These are phyloP conservation scores for Ferrisia virgata DNA, from an alignment of 2,888 invertebrate species.

Conservation along the genomic window DNA sequence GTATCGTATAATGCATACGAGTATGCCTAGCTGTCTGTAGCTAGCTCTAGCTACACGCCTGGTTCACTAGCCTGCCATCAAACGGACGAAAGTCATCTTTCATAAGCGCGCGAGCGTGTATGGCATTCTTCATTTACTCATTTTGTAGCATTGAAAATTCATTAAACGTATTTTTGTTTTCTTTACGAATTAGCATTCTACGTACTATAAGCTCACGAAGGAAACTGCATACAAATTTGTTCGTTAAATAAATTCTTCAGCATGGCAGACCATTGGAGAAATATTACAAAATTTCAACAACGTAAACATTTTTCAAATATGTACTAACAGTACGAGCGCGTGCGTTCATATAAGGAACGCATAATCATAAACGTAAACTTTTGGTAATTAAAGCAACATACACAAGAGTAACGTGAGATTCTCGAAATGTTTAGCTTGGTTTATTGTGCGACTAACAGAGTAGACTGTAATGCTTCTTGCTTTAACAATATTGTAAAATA, in stretches of 20 bases:
- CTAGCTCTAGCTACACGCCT: too few relatives aligned
- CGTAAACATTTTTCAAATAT: neutral
- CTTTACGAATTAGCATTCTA: slow-evolving; percentile 18
- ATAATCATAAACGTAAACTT: neutral
- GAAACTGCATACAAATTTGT: slow-evolving; percentile 24
- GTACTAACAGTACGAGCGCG: too few relatives aligned
- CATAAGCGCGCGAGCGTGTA: neutral
- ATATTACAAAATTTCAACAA: neutral
- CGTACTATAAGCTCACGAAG: neutral
- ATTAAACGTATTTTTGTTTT: slow-evolving; percentile 13
- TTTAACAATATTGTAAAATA: neutral
- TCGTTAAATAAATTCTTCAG: slow-evolving; percentile 18
- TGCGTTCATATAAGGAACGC: too few relatives aligned
- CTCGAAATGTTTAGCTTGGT: neutral
- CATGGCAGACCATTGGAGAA: neutral
- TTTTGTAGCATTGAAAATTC: slow-evolving; percentile 6
- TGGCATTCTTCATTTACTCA: slow-evolving; percentile 16
- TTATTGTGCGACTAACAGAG: neutral
- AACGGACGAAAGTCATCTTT: neutral
- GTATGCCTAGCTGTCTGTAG: too few relatives aligned
- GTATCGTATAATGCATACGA: too few relatives aligned
- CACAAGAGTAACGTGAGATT: neutral
- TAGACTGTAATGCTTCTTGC: too few relatives aligned
- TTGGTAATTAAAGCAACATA: neutral
- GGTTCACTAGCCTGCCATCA: neutral